Percentiles rank a stretch among this genome's conserved stretches.
Conservation (phyloP, 2,797 vertebrate species). For the Pseudopleuronectes americanus region DNA sequence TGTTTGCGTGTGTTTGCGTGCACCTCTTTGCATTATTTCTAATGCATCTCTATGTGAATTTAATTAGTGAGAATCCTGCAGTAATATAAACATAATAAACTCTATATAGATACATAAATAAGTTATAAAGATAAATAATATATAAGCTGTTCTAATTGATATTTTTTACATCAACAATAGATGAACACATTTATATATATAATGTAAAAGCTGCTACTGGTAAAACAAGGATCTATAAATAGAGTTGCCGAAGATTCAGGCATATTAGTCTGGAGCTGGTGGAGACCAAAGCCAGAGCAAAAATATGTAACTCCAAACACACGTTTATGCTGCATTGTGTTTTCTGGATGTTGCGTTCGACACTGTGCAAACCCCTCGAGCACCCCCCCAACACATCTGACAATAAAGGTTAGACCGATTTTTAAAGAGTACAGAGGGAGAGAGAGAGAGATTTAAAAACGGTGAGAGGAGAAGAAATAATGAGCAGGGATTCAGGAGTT, state of each 20-base stretch:
- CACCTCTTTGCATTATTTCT: too few relatives aligned
- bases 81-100: too few relatives aligned
- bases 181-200: not conserved
- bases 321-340: too few relatives aligned
- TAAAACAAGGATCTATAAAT: not conserved
- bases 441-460: not conserved
- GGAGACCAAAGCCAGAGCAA: not conserved
- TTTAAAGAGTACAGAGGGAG: not conserved
- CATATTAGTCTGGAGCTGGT: not conserved
- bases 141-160: too few relatives aligned
- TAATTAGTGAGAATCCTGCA: too few relatives aligned
- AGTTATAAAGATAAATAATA: not conserved
- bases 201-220: not conserved
- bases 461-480: not conserved
- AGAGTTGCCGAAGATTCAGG: not conserved
- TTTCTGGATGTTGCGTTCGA: too few relatives aligned
- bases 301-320: too few relatives aligned
- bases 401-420: slow-evolving; percentile 15
- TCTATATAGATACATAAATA: too few relatives aligned
- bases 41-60: too few relatives aligned
- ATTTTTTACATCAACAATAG: not conserved
- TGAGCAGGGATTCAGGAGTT: not conserved
- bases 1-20: too few relatives aligned
- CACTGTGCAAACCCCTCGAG: not conserved
- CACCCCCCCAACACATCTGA: not conserved